These are phyloP conservation scores for silkworm (Bombyx mori) DNA, from an alignment of 1,140 invertebrate genomes.

Conservation along the genomic window ASM3026992v2 NC_085125.1:10239001-10239500, in stretches of 20 bases:
- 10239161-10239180: conserved; percentile 84
- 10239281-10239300: neutral
- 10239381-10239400: too few species aligned
- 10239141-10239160: conserved; percentile 87
- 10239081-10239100: conserved; percentile 75
- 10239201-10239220: conserved; percentile 77
- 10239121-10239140: conserved; percentile 94
- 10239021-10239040: too few species aligned
- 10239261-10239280: conserved; percentile 35
- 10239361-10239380: too few species aligned
- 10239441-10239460: too few species aligned
- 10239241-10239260: conserved; percentile 84
- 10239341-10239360: too few species aligned
- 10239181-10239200: conserved; percentile 79
- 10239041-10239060: conserved; percentile 81
- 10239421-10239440: too few species aligned
- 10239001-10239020: too few species aligned
- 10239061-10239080: conserved; percentile 83
- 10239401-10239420: too few species aligned
- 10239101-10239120: conserved; percentile 84
- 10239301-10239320: too few species aligned
- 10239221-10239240: conserved; percentile 88
- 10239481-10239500: too few species aligned
- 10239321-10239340: too few species aligned
- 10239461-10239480: too few species aligned